These are phyloP conservation scores for Neodiprion virginianus DNA, from an alignment of 1,140 invertebrate genomes.

Conservation along the genomic window DNA sequence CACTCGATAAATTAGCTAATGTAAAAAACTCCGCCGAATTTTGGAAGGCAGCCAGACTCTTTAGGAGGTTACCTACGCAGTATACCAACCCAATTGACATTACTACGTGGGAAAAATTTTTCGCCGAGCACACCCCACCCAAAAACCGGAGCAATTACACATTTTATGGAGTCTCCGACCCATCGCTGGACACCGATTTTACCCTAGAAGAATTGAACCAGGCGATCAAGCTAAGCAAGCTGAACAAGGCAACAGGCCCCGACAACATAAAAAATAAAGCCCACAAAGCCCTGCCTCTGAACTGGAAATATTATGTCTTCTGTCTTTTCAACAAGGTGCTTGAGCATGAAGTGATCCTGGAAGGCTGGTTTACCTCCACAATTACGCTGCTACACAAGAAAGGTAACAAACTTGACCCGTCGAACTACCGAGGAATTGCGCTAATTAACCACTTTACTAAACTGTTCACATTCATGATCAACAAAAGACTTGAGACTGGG, in stretches of 20 bases:
- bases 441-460: conserved; percentile 23
- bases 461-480: conserved; percentile 26
- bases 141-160: too few relatives aligned
- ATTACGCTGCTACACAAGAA: background rate
- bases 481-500: conserved; percentile 27
- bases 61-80: too few relatives aligned
- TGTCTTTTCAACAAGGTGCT: background rate
- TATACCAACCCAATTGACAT: too few relatives aligned
- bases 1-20: too few relatives aligned
- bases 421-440: conserved; percentile 19
- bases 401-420: conserved; percentile 16
- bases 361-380: background rate
- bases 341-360: background rate
- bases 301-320: background rate
- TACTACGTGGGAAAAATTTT: too few relatives aligned
- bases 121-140: too few relatives aligned
- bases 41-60: too few relatives aligned
- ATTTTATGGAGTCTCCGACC: background rate
- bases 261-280: background rate
- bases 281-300: background rate
- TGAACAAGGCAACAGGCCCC: background rate
- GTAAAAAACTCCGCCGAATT: too few relatives aligned
- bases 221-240: background rate
- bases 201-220: background rate
- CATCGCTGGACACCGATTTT: background rate